Percentiles rank a stretch among this genome's conserved stretches.
Evolutionary conservation across 2,888 invertebrate genomes (phyloP).

Genomic region (Cantharis nigra): DNA sequence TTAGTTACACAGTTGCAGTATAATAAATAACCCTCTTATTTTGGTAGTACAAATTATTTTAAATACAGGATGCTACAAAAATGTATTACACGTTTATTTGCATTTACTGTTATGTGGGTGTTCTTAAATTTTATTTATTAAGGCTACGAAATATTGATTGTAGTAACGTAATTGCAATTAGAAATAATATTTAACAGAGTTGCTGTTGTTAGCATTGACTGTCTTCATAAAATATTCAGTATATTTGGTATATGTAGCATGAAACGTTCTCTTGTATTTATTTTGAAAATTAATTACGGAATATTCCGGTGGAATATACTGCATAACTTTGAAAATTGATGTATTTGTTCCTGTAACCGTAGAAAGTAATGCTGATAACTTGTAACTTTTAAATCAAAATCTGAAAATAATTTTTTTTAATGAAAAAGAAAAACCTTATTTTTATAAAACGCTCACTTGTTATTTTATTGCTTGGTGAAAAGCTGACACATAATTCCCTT

Average conservation of each 20-base stretch:
- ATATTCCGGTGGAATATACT: not conserved
- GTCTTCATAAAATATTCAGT: not conserved
- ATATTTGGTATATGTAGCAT: not conserved
- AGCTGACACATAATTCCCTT: too few relatives aligned
- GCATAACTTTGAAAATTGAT: not conserved
- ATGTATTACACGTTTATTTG: too few relatives aligned
- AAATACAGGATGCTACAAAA: not conserved
- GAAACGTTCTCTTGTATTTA: not conserved
- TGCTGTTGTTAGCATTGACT: not conserved
- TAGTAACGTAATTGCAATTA: not conserved
- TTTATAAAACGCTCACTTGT: too few relatives aligned
- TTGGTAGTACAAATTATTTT: not conserved
- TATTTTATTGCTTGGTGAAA: too few relatives aligned
- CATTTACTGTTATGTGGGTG: too few relatives aligned
- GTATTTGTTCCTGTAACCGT: too few relatives aligned
- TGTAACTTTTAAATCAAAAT: too few relatives aligned
- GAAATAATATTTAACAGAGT: not conserved
- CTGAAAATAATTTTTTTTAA: too few relatives aligned
- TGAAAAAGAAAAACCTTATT: too few relatives aligned
- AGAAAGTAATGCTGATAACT: too few relatives aligned
- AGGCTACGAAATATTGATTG: not conserved
- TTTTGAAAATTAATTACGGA: not conserved
- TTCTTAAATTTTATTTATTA: not conserved
- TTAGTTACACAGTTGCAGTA: not conserved
- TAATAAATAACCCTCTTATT: not conserved